Conservation (phyloP, 2,113 vertebrate genomes). For the Dryoscopus gambensis region DNA sequence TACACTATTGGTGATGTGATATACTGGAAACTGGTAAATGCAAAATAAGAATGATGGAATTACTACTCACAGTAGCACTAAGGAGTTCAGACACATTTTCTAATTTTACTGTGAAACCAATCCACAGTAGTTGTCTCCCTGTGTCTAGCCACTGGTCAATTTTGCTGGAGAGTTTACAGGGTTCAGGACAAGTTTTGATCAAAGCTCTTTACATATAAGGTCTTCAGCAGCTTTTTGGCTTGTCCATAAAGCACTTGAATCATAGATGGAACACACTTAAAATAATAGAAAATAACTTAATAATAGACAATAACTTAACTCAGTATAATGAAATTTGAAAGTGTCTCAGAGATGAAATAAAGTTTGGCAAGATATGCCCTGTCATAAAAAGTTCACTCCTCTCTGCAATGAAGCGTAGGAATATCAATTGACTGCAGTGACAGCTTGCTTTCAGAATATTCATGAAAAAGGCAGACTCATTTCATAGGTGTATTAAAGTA, state of each 20-base stretch:
- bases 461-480: conserved; percentile 89
- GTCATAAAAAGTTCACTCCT: conserved; percentile 68
- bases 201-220: neutral
- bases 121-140: neutral
- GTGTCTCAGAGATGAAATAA: conserved; percentile 64
- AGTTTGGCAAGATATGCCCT: conserved; percentile 71
- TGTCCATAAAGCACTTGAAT: conserved; percentile 4
- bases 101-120: neutral
- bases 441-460: conserved; percentile 95
- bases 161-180: neutral
- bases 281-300: conserved; percentile 71
- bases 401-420: conserved; percentile 72
- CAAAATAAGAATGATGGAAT: neutral
- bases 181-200: conserved; percentile 25
- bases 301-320: conserved; percentile 62
- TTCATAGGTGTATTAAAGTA: conserved; percentile 97
- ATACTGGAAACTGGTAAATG: neutral
- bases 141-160: neutral
- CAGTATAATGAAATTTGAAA: conserved; percentile 56
- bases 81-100: neutral
- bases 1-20: neutral
- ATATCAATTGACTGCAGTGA: conserved; percentile 89
- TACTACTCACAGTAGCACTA: neutral
- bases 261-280: conserved; percentile 55
- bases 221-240: conserved; percentile 45